Evolutionary conservation across 2,888 invertebrate genomes (phyloP).

Genomic region (Andrena haemorrhoa): DNA sequence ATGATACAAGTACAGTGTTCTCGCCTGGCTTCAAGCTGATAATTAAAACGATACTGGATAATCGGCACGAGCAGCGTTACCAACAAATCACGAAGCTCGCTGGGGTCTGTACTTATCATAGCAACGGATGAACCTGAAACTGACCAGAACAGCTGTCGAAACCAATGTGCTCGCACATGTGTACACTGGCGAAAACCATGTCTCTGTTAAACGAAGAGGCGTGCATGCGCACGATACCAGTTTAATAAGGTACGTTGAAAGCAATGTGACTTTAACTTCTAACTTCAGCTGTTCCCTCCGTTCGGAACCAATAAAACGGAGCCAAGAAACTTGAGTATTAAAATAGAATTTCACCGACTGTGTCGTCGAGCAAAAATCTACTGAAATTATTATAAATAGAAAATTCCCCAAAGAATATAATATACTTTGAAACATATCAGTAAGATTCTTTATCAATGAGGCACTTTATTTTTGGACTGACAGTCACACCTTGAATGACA

Average conservation of each 20-base stretch:
- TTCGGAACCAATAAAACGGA: not conserved
- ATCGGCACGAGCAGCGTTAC: slow-evolving; percentile 8
- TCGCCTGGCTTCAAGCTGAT: not conserved
- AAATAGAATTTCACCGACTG: too few relatives aligned
- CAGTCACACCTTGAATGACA: too few relatives aligned
- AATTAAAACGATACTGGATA: slow-evolving; percentile 1
- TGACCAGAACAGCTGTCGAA: slow-evolving; percentile 40
- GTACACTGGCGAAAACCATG: slow-evolving; percentile 8
- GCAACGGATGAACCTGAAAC: slow-evolving; percentile 35
- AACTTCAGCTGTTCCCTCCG: not conserved
- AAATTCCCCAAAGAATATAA: too few relatives aligned
- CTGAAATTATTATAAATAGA: too few relatives aligned
- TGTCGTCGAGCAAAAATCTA: too few relatives aligned
- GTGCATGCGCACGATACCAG: slow-evolving; percentile 9
- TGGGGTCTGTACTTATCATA: slow-evolving; percentile 17
- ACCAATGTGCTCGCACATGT: slow-evolving; percentile 18
- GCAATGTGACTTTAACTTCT: not conserved
- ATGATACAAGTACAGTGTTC: not conserved
- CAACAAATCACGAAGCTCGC: slow-evolving; percentile 30
- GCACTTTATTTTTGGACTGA: too few relatives aligned
- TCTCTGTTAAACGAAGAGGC: slow-evolving; percentile 13
- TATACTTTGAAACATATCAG: too few relatives aligned
- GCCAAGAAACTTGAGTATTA: too few relatives aligned
- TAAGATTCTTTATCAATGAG: too few relatives aligned
- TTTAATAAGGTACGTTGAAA: not conserved